Base-by-base conservation (phyloP, 2,888 invertebrate species). In the Sarcophaga rosellei region DNA sequence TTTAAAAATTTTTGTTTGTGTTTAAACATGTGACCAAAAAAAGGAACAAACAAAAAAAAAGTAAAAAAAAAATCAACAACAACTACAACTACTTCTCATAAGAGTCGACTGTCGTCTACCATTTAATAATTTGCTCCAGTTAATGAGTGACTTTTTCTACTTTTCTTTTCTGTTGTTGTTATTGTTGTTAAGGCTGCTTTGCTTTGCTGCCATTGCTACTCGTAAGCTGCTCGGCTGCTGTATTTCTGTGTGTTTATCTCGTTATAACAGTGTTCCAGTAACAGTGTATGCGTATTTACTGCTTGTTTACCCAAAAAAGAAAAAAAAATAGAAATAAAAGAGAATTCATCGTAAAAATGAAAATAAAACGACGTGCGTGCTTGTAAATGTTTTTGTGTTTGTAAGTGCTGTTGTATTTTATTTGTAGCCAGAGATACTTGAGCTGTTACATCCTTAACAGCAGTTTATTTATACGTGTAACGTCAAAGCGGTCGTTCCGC, bases 401-500 rank as follows among this genome's bases (percentile, higher is more conserved):
- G 47, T 83, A 15, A 47, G 17, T 78, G 61, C 53, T 44, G 53
- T 59, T 47, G 1, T 20, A 20, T 12, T 21, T 68, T 47, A 72
- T 79, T 72, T 66, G 61, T 44, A 47, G 79, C 79, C 65, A 45
- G 74, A 45, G 74, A 75, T 79, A 69, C 74, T 84, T 80, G 11
- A 75, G 79, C 47, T 82, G 76, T 86, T 73, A 82, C 79, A 84
- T 80, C 75, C 59, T 75, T 75, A 12, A 75, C 75, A 80, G 65
- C 35, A 35, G 35, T 35, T 80, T 82, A 86, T 86, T 86, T 86
- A 62, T 80, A 86, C 86, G 72, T 76, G 76, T 68, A 86, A 86
- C 86, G 68, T 77, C 83, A 80, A 83, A 73, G 79, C 83, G 86
- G 86, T 72, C 75, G 79, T 77, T 68, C 76, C 79, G 86, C 72